These are phyloP conservation scores for Bradypodion pumilum DNA, from an alignment of 2,797 vertebrate genomes.

Conservation along the genomic window DNA sequence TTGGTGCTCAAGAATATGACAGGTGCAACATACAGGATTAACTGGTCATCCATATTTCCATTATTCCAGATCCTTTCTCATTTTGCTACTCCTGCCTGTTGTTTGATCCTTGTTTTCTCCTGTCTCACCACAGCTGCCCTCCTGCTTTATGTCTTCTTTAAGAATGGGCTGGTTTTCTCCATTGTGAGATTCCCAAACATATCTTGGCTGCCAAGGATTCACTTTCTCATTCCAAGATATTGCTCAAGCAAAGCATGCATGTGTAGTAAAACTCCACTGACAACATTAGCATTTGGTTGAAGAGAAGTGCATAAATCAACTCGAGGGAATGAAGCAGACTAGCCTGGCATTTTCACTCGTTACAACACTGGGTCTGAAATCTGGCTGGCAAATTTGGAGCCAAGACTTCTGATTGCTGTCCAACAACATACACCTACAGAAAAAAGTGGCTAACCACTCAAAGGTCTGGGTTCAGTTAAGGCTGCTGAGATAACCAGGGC, in stretches of 20 bases:
- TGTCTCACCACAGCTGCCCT: background rate
- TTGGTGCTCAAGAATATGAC: background rate
- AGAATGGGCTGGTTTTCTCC: background rate
- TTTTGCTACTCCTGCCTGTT: background rate
- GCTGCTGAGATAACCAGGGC: background rate
- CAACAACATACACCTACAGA: background rate
- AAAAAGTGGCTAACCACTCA: background rate
- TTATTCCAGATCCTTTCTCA: background rate
- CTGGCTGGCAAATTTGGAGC: background rate
- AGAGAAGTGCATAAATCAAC: background rate
- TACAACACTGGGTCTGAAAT: background rate
- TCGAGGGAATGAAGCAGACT: background rate
- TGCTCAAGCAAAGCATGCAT: conserved; percentile 1
- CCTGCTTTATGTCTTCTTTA: conserved; percentile 1
- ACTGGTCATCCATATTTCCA: background rate
- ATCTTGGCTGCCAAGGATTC: background rate
- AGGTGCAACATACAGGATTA: background rate
- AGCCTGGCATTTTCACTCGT: background rate
- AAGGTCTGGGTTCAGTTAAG: background rate
- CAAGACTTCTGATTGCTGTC: background rate
- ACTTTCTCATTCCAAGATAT: conserved; percentile 4
- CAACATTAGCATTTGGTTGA: background rate
- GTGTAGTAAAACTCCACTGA: too few species aligned
- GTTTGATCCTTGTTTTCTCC: background rate
- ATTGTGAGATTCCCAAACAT: conserved; percentile 7